Evolutionary conservation across 2,113 vertebrate species (phyloP), one percentile per base, ranked within the genome.

Genomic region (Corydoras maculifer): DNA sequence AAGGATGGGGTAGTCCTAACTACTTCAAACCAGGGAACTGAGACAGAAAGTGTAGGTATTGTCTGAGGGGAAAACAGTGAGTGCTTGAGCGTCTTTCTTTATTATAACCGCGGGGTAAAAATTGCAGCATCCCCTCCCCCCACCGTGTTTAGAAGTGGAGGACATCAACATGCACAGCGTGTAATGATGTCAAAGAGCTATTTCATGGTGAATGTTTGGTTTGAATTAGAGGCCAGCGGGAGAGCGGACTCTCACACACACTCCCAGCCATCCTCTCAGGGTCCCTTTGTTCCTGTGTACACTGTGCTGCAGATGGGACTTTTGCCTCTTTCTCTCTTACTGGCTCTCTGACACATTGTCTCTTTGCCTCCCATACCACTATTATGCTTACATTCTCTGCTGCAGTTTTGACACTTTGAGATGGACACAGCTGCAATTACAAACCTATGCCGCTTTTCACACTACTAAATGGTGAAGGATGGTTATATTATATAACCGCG

Each of bases 221-320:
- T 80, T 82, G 79, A 84, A 84, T 82, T 81, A 84, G 79, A 76
- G 74, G 76, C 81, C 82, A 80, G 81, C 79, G 62, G 82, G 79
- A 81, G 81, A 64, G 70, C 65, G 65, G 65, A 74, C 75, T 74
- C 69, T 76, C 67, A 77, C 77, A 67, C 81, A 67, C 63, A 75
- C 73, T 72, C 72, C 68, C 74, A 66, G 65, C 64, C 66, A 71
- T 69, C 68, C 69, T 70, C 63, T 70, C 75, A 68, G 58, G 50
- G 63, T 68, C 70, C 65, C 77, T 82, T 79, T 83, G 82, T 77
- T 82, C 73, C 73, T 68, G 67, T 32, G 50, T 55, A 71, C 72
- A 78, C 75, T 76, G 61, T 64, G 58, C 68, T 79, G 72, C 75
- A 70, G 77, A 50, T 65, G 73, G 76, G 70, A 74, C 74, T 55